Percentiles rank a stretch among this genome's conserved stretches.
Conservation (phyloP, 1,140 invertebrate genomes). For the Kradibia gibbosae region DNA sequence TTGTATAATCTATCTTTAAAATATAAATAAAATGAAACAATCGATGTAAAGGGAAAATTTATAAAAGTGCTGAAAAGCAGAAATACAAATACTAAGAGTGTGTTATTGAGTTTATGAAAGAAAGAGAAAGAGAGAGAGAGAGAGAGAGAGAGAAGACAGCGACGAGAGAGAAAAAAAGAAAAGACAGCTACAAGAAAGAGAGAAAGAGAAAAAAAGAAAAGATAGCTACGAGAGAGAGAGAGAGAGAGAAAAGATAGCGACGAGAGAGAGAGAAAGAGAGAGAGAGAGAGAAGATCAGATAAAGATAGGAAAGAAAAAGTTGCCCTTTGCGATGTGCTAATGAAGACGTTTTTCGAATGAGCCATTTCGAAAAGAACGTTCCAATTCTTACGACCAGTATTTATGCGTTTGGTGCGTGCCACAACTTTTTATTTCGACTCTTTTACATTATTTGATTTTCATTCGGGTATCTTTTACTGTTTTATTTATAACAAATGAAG, state of each 20-base stretch:
- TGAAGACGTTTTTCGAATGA: slow-evolving; percentile 24
- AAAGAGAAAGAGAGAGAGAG: background rate
- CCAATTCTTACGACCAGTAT: background rate
- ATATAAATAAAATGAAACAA: slow-evolving; percentile 55
- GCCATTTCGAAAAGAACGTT: background rate
- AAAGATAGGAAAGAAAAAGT: background rate
- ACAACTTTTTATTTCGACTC: background rate
- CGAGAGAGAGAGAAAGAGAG: background rate
- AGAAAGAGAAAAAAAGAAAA: background rate
- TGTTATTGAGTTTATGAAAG: background rate
- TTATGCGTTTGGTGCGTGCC: background rate
- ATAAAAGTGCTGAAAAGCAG: background rate
- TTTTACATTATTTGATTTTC: background rate
- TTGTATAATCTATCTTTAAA: slow-evolving; percentile 52
- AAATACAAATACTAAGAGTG: background rate
- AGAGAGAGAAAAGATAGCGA: background rate
- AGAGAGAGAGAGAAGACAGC: background rate
- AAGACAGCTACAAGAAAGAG: too few relatives aligned
- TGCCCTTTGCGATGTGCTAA: background rate
- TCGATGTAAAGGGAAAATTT: too few relatives aligned
- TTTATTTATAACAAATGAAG: background rate
- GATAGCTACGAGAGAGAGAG: background rate
- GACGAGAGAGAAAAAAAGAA: too few relatives aligned
- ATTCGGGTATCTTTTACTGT: background rate
- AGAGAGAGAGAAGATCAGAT: background rate